These are phyloP conservation scores for Leptopilina drosophilae DNA, from an alignment of 2,888 invertebrate species.

Conservation along the genomic window DNA sequence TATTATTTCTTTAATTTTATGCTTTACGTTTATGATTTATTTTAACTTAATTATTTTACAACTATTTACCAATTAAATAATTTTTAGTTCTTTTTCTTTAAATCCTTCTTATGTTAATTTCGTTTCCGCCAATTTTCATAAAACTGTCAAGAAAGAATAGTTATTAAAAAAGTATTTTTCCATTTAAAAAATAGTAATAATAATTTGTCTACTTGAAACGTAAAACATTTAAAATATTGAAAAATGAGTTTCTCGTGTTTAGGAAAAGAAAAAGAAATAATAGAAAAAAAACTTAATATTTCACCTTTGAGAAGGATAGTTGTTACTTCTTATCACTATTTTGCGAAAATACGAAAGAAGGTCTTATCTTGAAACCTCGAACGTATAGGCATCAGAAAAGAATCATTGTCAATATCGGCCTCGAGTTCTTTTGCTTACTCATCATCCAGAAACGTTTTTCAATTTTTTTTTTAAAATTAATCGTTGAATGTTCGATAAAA, in stretches of 20 bases:
- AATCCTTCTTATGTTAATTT: no score
- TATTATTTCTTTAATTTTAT: no score
- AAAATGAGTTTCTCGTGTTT: background rate
- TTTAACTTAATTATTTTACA: no score
- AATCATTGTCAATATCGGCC: constrained; percentile 54
- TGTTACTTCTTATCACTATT: constrained; percentile 52
- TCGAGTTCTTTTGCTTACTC: constrained; percentile 44
- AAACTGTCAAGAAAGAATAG: no score
- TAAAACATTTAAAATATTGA: background rate
- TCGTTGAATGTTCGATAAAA: background rate
- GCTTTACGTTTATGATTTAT: no score
- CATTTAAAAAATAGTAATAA: background rate
- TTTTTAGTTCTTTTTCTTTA: no score
- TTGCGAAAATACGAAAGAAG: constrained; percentile 56
- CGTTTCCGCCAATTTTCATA: no score
- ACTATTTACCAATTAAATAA: no score
- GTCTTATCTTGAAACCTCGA: constrained; percentile 57
- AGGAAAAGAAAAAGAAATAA: background rate
- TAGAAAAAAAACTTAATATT: background rate
- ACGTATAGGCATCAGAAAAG: constrained; percentile 52
- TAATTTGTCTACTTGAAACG: no score
- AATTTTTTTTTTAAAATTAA: background rate
- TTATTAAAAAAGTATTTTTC: background rate
- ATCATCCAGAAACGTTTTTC: background rate
- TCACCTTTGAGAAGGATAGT: constrained; percentile 1